These are phyloP conservation scores for Recurvirostra avosetta DNA, from an alignment of 2,113 vertebrate species.

Conservation along the genomic window DNA sequence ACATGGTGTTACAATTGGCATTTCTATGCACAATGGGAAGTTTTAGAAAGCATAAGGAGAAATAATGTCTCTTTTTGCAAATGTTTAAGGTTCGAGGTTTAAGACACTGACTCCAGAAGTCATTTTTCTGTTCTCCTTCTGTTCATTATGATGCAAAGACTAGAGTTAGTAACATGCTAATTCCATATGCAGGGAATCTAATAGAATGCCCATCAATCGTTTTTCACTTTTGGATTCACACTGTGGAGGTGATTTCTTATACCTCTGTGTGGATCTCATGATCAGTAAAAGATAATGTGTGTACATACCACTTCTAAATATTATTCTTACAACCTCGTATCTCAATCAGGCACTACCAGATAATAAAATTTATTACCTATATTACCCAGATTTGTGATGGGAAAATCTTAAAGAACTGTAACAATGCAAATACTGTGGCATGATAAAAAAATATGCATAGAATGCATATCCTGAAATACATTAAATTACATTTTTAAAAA, in stretches of 20 bases:
- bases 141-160: not conserved
- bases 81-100: not conserved
- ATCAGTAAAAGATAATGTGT: not conserved
- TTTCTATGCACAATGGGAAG: not conserved
- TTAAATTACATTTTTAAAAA: not conserved
- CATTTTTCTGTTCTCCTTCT: not conserved
- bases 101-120: not conserved
- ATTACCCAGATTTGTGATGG: not conserved
- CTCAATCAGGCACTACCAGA: not conserved
- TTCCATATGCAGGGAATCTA: not conserved
- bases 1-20: not conserved
- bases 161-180: not conserved
- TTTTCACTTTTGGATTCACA: not conserved
- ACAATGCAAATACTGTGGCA: not conserved
- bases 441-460: not conserved
- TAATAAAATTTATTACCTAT: not conserved
- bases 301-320: not conserved
- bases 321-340: not conserved
- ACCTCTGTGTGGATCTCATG: not conserved
- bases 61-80: not conserved
- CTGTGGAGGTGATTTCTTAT: not conserved
- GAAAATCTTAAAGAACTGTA: not conserved
- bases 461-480: not conserved
- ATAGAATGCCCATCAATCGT: not conserved
- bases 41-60: not conserved